Base-by-base conservation (phyloP, 2,113 vertebrate species). In the Rhagologus leucostigma region DNA sequence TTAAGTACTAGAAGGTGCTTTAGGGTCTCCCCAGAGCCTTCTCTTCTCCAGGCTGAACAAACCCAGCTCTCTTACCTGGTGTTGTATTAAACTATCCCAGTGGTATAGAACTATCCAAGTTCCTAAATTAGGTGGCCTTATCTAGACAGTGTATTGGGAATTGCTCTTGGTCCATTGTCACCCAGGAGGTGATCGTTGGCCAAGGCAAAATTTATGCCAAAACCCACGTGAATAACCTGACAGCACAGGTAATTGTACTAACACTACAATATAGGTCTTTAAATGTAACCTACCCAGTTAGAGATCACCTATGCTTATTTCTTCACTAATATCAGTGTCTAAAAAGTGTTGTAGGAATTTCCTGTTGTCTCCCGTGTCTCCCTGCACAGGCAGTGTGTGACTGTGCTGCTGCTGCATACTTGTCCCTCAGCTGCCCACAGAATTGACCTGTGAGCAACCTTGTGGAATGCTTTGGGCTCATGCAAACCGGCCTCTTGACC, bases 371-470 rank as follows among this genome's bases (percentile, higher is more conserved):
- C 5, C 27, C 7, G 11, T 6, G 7, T 2, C 46, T 74, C 64
- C 10, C 71, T 70, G 32, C 24, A 27, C 35, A 68, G 42, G 9
- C 63, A 42, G 55, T 7, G 35, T 60, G 5, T 17, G 35, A 37
- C 7, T 47, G 4, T 8, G 17, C 11, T 16, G 21, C 11, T 59
- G 18, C 42, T 57, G 52, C 32, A 24, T 11, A 2, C 7, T 27
- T 53, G 8, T 37, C 10, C 17, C 19, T 9, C 2, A 10, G 16
- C 26, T 33, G 18, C 32, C 41, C 59, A 42, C 33, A 4, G 13
- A 2, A 2, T 0, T 23, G 32, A 60, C 27, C 22, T 29, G 8
- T 12, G 27, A 55, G 24, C 6, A 33, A 41, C 37, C 16, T 39
- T 52, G 50, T 78, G 64, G 16, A 24, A 33, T 6, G 18, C 6